phyloP scores from a whole-genome alignment of 1,140 invertebrate genomes.

The Akabosia matsudoensis region DNA sequence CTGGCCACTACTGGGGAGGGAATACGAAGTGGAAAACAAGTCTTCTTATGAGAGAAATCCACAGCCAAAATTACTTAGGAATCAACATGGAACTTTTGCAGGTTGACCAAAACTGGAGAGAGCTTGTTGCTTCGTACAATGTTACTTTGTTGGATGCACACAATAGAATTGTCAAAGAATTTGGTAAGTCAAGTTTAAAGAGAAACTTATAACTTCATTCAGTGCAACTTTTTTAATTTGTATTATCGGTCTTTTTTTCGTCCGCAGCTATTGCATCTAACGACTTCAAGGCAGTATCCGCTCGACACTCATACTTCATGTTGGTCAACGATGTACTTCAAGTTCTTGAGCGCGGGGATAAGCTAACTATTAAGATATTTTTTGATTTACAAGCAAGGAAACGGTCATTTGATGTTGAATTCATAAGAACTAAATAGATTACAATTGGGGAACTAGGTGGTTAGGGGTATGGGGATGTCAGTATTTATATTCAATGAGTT shows the following conservation, averaged over 20 bases:
- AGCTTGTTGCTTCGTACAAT: slow-evolving; percentile 33
- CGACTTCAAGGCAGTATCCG: slow-evolving; percentile 35
- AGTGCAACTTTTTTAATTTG: neutral
- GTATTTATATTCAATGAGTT: neutral
- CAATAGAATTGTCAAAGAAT: slow-evolving; percentile 30
- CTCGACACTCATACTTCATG: slow-evolving; percentile 37
- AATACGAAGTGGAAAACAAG: slow-evolving; percentile 26
- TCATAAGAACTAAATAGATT: slow-evolving; percentile 25
- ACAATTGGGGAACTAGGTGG: neutral
- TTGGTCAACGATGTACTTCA: slow-evolving; percentile 29
- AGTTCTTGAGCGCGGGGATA: slow-evolving; percentile 29
- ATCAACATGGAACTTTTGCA: slow-evolving; percentile 34
- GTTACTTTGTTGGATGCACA: slow-evolving; percentile 34
- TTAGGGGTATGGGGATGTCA: neutral
- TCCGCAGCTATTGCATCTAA: slow-evolving; percentile 32
- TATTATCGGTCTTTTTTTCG: neutral
- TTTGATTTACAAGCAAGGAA: slow-evolving; percentile 33
- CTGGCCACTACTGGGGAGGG: slow-evolving; percentile 31
- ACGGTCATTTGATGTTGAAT: slow-evolving; percentile 30
- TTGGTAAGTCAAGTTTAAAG: slow-evolving; percentile 25
- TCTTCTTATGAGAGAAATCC: slow-evolving; percentile 30
- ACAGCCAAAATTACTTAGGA: slow-evolving; percentile 29
- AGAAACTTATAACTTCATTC: neutral
- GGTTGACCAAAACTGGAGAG: slow-evolving; percentile 32
- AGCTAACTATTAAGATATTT: slow-evolving; percentile 26